phyloP scores from a whole-genome alignment of 2,113 vertebrate species.

The Melanocharis versteri region DNA sequence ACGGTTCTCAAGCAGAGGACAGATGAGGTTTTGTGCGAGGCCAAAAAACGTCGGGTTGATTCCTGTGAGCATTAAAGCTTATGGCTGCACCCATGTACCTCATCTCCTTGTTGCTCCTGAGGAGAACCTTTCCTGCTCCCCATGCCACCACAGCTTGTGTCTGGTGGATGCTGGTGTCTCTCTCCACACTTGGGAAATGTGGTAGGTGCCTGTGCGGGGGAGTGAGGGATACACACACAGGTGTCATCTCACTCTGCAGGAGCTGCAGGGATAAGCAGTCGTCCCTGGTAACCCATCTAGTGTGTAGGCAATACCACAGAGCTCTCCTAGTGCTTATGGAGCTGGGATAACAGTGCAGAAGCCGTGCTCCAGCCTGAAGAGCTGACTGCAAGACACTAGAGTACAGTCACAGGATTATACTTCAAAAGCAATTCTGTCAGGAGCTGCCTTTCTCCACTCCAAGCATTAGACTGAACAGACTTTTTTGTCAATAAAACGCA shows the following conservation, averaged over 20 bases:
- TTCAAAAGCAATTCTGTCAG: neutral
- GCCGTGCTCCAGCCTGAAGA: neutral
- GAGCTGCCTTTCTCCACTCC: neutral
- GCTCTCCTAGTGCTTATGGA: neutral
- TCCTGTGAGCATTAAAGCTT: neutral
- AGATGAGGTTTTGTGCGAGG: neutral
- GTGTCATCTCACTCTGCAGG: neutral
- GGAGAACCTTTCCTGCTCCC: neutral
- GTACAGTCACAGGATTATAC: neutral
- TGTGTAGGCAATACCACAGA: neutral
- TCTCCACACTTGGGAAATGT: neutral
- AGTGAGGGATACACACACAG: neutral
- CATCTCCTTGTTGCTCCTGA: neutral
- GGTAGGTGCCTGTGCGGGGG: neutral
- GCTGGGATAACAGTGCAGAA: neutral
- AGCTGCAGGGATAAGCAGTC: neutral
- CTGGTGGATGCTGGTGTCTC: neutral
- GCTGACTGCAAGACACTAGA: neutral
- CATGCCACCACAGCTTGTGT: rapidly evolving
- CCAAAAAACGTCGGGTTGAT: rapidly evolving
- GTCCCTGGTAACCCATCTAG: neutral
- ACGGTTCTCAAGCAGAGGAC: neutral
- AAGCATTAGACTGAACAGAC: neutral
- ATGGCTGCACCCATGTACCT: neutral
- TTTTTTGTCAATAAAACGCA: neutral